Conservation (phyloP, 2,888 invertebrate species). For the Pocota personata region DNA sequence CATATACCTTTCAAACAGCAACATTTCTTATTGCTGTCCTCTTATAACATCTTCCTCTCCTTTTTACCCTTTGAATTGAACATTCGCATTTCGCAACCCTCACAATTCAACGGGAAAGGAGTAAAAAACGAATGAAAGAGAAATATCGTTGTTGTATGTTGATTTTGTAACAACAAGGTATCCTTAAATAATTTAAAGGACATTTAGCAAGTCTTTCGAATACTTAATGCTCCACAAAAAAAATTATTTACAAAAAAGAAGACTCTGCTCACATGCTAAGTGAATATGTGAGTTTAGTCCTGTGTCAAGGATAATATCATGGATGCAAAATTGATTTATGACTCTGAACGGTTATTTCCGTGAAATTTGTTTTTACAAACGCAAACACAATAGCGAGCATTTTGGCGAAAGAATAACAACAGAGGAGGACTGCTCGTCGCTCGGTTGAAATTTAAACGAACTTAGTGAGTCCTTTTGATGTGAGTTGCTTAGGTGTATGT, state of each 20-base stretch:
- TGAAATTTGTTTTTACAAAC: slow-evolving; percentile 41
- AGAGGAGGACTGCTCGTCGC: not conserved
- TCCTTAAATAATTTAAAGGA: slow-evolving; percentile 60
- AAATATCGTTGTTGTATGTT: slow-evolving; percentile 11
- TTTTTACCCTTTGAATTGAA: not conserved
- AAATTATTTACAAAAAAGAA: slow-evolving; percentile 2
- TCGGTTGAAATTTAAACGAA: slow-evolving; percentile 2
- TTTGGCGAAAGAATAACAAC: slow-evolving; percentile 45
- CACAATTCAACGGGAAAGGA: slow-evolving; percentile 12
- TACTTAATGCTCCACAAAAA: slow-evolving; percentile 36
- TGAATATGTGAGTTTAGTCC: slow-evolving; percentile 13
- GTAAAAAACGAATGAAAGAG: not conserved
- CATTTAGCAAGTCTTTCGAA: slow-evolving; percentile 63
- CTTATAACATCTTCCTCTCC: slow-evolving; percentile 17
- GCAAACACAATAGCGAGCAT: slow-evolving; percentile 23
- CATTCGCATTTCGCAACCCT: slow-evolving; percentile 1
- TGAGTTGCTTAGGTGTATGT: not conserved
- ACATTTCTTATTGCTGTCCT: slow-evolving; percentile 29
- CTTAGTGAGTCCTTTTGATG: slow-evolving; percentile 47
- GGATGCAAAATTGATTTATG: slow-evolving; percentile 68
- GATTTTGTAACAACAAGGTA: slow-evolving; percentile 34
- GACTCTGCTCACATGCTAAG: slow-evolving; percentile 6
- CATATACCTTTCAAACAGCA: slow-evolving; percentile 1
- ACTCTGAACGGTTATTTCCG: slow-evolving; percentile 49
- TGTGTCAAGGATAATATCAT: slow-evolving; percentile 13